Percentiles rank a stretch among this genome's conserved stretches.
Conservation (phyloP, 2,797 vertebrate genomes). For the Monodelphis domestica region DNA sequence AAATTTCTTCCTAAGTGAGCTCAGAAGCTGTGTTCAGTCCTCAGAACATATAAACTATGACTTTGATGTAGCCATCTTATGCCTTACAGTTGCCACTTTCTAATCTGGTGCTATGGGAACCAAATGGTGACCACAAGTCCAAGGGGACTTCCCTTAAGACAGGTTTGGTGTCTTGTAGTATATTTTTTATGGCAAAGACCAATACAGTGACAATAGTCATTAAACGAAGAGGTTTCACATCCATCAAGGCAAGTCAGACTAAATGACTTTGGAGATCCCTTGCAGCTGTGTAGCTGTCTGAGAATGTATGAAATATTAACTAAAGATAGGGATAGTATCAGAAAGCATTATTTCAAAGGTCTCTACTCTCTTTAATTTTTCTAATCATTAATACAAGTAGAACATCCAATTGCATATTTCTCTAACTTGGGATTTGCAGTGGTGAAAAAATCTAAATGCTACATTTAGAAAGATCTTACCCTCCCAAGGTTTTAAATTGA, state of each 20-base stretch:
- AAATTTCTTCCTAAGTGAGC: neutral
- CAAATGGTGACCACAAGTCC: constrained; percentile 43
- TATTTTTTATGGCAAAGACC: neutral
- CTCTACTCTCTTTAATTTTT: neutral
- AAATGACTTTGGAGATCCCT: neutral
- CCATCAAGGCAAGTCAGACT: too few species aligned
- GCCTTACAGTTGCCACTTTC: constrained; percentile 63
- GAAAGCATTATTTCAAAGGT: neutral
- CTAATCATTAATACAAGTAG: neutral
- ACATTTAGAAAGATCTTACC: neutral
- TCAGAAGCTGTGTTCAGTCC: neutral
- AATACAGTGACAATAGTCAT: neutral
- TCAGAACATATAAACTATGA: constrained; percentile 36
- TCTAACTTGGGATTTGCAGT: neutral
- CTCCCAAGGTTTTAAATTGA: constrained; percentile 22
- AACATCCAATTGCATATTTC: neutral
- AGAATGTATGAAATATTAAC: neutral
- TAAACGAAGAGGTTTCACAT: neutral
- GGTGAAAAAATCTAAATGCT: neutral
- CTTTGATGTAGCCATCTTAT: constrained; percentile 80
- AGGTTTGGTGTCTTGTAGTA: neutral
- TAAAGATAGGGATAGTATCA: neutral
- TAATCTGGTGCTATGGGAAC: constrained; percentile 63
- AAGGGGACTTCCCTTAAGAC: neutral
- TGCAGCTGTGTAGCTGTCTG: neutral